Percentiles rank a stretch among this genome's conserved stretches.
phyloP scores from a whole-genome alignment of 2,797 vertebrate genomes.

The Acanthis flammea region DNA sequence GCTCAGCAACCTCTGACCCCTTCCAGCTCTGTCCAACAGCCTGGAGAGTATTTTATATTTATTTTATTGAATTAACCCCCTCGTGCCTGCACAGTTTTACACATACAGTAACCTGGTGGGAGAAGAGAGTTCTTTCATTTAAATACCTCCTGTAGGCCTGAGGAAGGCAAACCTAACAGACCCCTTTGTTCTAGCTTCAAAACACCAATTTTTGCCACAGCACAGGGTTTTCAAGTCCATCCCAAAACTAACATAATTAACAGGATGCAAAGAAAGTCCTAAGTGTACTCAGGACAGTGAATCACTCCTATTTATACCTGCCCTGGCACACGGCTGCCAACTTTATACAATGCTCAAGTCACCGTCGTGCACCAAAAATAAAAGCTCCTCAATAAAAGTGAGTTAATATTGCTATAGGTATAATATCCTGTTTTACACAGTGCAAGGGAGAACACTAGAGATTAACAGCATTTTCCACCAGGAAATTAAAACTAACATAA shows the following conservation, averaged over 20 bases:
- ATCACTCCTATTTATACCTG: not conserved
- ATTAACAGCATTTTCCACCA: conserved; percentile 57
- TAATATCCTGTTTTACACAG: conserved; percentile 43
- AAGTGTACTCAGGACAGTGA: not conserved
- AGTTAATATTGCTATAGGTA: conserved; percentile 47
- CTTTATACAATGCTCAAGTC: not conserved
- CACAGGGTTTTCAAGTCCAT: conserved; percentile 44
- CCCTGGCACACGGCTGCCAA: not conserved
- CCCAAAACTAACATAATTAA: conserved; percentile 49
- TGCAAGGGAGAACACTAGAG: conserved; percentile 39
- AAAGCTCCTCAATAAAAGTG: conserved; percentile 41
- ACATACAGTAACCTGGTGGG: not conserved
- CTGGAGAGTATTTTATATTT: conserved; percentile 85
- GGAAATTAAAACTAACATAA: conserved; percentile 66
- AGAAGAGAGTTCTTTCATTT: conserved; percentile 33
- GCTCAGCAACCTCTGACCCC: conserved; percentile 81
- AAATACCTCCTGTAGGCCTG: not conserved
- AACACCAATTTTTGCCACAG: conserved; percentile 46
- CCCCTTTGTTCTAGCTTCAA: conserved; percentile 67
- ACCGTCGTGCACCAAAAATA: conserved; percentile 38
- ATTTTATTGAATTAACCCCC: conserved; percentile 86
- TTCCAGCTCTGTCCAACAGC: conserved; percentile 81
- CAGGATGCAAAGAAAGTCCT: conserved; percentile 10
- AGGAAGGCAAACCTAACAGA: conserved; percentile 39
- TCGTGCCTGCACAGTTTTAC: conserved; percentile 71